These are phyloP conservation scores for Microctenopoma steveboyesi DNA, from an alignment of 2,797 vertebrate species.

Conservation along the genomic window DNA sequence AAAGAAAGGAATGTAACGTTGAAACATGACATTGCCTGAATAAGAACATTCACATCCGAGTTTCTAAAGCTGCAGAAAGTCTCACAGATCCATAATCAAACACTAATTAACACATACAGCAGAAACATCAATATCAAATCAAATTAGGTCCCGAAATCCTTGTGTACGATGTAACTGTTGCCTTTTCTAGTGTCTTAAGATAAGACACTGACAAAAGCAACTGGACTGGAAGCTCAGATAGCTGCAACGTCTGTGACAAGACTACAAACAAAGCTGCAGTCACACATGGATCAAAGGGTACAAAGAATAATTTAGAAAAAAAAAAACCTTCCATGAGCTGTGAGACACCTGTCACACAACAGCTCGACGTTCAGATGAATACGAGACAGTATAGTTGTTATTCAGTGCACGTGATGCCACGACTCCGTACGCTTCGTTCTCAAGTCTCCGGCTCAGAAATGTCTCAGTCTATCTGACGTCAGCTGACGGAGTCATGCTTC, in stretches of 20 bases:
- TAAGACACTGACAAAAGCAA: conserved; percentile 54
- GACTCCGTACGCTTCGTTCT: not conserved
- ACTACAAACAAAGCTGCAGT: conserved; percentile 53
- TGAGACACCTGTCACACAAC: conserved; percentile 20
- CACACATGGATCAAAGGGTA: conserved; percentile 44
- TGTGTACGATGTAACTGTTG: conserved; percentile 6
- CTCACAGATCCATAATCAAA: too few relatives aligned
- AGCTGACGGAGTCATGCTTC: conserved; percentile 4
- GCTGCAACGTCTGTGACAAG: conserved; percentile 49
- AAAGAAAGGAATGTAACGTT: too few relatives aligned
- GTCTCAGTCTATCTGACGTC: conserved; percentile 14
- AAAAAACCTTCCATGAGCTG: conserved; percentile 2
- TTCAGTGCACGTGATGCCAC: conserved; percentile 11
- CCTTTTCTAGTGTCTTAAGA: conserved; percentile 45
- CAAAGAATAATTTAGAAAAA: conserved; percentile 22
- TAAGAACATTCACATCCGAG: too few relatives aligned
- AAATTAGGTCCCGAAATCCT: conserved; percentile 16
- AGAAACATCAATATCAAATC: conserved; percentile 12
- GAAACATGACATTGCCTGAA: too few relatives aligned
- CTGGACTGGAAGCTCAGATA: conserved; percentile 41
- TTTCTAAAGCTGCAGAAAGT: too few relatives aligned
- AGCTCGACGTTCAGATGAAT: conserved; percentile 18
- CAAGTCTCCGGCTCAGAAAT: not conserved
- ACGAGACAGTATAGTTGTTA: conserved; percentile 9
- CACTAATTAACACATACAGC: not conserved